These are phyloP conservation scores for Peribatodes rhomboidaria DNA, from an alignment of 2,888 invertebrate species.

Conservation along the genomic window DNA sequence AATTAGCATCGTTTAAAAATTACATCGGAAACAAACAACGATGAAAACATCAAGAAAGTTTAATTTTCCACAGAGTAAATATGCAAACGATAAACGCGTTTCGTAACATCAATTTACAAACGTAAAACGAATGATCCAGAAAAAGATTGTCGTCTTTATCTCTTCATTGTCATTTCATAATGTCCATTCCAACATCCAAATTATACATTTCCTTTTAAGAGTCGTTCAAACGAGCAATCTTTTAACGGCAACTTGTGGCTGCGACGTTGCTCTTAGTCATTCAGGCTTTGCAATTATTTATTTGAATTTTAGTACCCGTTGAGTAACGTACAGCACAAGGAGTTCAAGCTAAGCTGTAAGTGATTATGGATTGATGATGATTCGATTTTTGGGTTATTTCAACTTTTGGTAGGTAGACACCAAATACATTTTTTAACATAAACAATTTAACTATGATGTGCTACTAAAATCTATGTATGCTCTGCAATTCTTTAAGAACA, in stretches of 20 bases:
- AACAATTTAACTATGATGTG: no score
- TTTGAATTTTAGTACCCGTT: no score
- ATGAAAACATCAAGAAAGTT: neutral
- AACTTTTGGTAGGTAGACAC: no score
- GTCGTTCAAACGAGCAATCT: neutral
- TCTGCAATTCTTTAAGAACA: no score
- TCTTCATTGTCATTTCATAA: constrained; percentile 24
- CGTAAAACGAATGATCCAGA: constrained; percentile 40
- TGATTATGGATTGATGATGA: no score
- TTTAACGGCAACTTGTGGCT: neutral
- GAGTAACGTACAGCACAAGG: no score
- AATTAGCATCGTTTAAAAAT: neutral
- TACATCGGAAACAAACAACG: neutral
- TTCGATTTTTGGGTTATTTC: no score
- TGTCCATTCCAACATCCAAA: constrained; percentile 39
- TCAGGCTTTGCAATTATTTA: no score
- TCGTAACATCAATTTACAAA: constrained; percentile 23
- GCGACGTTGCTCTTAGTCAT: no score
- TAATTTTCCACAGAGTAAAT: constrained; percentile 15
- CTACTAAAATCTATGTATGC: no score
- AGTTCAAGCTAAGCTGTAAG: no score
- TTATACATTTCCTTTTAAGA: constrained; percentile 40
- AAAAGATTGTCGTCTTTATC: constrained; percentile 45
- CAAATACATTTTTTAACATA: no score
- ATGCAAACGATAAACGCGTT: constrained; percentile 16